Evolutionary conservation across 1,140 invertebrate species (phyloP), one percentile per base, ranked within the genome.

Genomic region (Ips typographus): DNA sequence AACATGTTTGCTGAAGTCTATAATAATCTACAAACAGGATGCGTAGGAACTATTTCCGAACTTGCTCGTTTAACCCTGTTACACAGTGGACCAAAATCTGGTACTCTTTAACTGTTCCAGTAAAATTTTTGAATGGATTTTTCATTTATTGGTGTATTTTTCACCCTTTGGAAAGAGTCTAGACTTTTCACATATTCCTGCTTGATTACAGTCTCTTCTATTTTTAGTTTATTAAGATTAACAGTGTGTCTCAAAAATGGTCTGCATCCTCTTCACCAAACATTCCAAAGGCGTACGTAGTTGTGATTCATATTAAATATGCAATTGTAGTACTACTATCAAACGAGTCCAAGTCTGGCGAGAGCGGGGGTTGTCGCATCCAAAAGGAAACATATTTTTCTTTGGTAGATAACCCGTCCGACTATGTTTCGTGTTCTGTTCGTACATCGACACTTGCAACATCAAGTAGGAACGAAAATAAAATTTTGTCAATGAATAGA

Each of bases 21-120:
- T 71, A 71, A 65, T 71, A 71, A 71, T 61, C 69, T 63, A 65
- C 62, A 71, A 65, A 65, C 69, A 71, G 69, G 69, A 71, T 71
- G 69, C 63, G 69, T 71, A 65, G 69, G 63, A 65, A 59, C 64
- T 71, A 71, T 71, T 71, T 71, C 69, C 69, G 69, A 65, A 65
- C 57, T 43, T 65, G 49, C 63, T 61, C 68, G 40, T 40, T 70
- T 63, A 63, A 60, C 60, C 68, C 60, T 57, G 52, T 43, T 1
- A 22, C 40, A 38, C 68, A 57, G 68, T 64, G 68, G 68, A n/a
- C 57, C 51, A 4, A 68, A 61, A 68, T 62, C 61, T 52, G 49
- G 40, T 40, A 7, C 7, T 22, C 44, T 49, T 6, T 3, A 49
- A 49, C 7, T 2, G 3, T 49, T 6, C 44, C 44, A 22, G 6